A percentile compares a stretch with the other conserved stretches of the same genome.
Evolutionary conservation across 2,113 vertebrate species (phyloP).

Genomic region (Cepphus grylle): DNA sequence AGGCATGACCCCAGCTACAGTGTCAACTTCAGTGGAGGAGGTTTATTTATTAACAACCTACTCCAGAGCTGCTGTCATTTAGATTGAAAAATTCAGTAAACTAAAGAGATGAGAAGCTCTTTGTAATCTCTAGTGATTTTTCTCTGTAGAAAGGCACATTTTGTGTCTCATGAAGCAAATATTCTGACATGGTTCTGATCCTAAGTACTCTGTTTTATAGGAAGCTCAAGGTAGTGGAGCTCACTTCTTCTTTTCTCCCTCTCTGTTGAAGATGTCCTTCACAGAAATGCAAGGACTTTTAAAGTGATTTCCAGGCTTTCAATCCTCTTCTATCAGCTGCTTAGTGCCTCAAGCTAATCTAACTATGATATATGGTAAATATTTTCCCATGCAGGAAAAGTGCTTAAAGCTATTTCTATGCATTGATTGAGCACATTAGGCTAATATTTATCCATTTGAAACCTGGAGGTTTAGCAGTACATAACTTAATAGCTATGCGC

Average conservation of each 20-base stretch:
- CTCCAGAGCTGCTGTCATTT: neutral
- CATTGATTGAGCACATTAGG: constrained; percentile 76
- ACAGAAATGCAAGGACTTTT: constrained; percentile 70
- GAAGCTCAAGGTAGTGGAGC: neutral
- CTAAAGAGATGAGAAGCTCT: neutral
- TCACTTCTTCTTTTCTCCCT: neutral
- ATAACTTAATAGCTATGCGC: constrained; percentile 66
- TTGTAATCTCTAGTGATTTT: neutral
- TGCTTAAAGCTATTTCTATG: constrained; percentile 71
- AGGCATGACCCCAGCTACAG: neutral
- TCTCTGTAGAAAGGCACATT: neutral
- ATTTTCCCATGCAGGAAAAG: constrained; percentile 74
- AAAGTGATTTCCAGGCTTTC: constrained; percentile 67
- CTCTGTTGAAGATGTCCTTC: constrained; percentile 70
- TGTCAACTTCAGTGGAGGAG: neutral
- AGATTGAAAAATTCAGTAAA: neutral
- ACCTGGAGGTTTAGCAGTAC: constrained; percentile 61
- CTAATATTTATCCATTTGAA: constrained; percentile 78
- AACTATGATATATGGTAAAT: constrained; percentile 77
- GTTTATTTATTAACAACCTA: neutral
- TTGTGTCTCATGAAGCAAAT: constrained; percentile 19
- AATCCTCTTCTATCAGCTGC: constrained; percentile 64
- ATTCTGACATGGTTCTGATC: constrained; percentile 30
- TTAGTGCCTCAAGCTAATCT: constrained; percentile 62
- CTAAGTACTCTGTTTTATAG: constrained; percentile 17